Evolutionary conservation across 1,140 invertebrate species (phyloP).

Genomic region (Antheraea mylitta): DNA sequence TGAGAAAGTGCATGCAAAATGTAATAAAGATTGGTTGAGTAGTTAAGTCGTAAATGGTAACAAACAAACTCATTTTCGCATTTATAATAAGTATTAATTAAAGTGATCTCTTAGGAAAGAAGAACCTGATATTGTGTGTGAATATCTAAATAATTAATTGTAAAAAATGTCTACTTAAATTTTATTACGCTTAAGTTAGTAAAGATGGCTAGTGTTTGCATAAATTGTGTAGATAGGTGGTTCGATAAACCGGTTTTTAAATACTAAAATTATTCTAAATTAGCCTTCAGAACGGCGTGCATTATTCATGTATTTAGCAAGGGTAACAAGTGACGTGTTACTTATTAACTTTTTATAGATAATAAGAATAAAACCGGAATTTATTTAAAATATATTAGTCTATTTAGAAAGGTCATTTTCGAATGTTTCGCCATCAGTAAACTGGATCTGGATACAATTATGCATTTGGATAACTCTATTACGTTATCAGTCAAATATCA

Average conservation of each 20-base stretch:
- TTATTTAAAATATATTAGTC: neutral
- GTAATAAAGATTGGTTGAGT: too few relatives aligned
- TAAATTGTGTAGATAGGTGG: constrained; percentile 6
- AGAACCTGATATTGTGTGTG: neutral
- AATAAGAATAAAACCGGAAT: neutral
- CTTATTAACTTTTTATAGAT: neutral
- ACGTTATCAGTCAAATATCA: too few relatives aligned
- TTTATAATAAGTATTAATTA: too few relatives aligned
- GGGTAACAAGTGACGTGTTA: constrained; percentile 16
- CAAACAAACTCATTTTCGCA: too few relatives aligned
- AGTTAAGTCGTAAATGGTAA: too few relatives aligned
- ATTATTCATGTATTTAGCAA: constrained; percentile 21
- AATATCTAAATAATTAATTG: neutral
- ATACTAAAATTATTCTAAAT: constrained; percentile 6
- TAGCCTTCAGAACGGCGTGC: constrained; percentile 23
- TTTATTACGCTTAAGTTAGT: constrained; percentile 1
- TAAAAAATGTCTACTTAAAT: neutral
- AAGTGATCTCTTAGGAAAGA: neutral
- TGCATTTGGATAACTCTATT: too few relatives aligned
- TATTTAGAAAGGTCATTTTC: too few relatives aligned
- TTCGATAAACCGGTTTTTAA: constrained; percentile 11
- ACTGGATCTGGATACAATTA: too few relatives aligned
- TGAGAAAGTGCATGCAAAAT: too few relatives aligned
- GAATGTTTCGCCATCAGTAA: too few relatives aligned
- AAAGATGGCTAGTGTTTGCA: neutral